phyloP scores from a whole-genome alignment of 1,140 invertebrate genomes.

The Archivesica marissinica region DNA sequence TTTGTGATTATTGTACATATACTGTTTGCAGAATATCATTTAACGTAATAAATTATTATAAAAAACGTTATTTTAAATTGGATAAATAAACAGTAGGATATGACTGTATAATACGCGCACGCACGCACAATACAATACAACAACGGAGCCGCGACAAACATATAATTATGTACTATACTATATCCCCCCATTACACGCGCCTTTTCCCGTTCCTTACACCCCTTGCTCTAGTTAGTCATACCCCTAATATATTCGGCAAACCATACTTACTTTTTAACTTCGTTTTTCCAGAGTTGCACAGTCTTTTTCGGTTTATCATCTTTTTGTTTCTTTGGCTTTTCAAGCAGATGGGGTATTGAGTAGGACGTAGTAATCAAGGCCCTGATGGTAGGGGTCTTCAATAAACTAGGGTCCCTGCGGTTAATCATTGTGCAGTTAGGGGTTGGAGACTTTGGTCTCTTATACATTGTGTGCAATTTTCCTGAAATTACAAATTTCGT shows the following conservation, averaged over 20 bases:
- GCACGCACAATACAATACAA: no score
- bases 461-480: constrained; percentile 37
- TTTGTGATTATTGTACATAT: no score
- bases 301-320: constrained; percentile 33
- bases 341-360: constrained; percentile 62
- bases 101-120: no score
- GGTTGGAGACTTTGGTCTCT: constrained; percentile 43
- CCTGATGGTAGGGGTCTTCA: constrained; percentile 40
- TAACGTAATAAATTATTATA: background rate
- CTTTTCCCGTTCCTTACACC: no score
- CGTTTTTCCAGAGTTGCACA: constrained; percentile 59
- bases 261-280: constrained; percentile 65
- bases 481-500: no score
- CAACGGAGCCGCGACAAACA: no score
- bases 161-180: no score
- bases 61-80: background rate
- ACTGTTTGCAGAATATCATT: background rate
- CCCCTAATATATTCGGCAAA: no score
- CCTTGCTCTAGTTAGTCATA: no score
- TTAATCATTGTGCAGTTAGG: constrained; percentile 60
- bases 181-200: no score
- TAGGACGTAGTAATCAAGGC: constrained; percentile 44
- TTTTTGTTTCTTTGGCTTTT: constrained; percentile 8
- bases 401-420: constrained; percentile 9
- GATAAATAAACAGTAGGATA: background rate